phyloP scores from a whole-genome alignment of 2,113 vertebrate species.

The Empidonax alnorum region DNA sequence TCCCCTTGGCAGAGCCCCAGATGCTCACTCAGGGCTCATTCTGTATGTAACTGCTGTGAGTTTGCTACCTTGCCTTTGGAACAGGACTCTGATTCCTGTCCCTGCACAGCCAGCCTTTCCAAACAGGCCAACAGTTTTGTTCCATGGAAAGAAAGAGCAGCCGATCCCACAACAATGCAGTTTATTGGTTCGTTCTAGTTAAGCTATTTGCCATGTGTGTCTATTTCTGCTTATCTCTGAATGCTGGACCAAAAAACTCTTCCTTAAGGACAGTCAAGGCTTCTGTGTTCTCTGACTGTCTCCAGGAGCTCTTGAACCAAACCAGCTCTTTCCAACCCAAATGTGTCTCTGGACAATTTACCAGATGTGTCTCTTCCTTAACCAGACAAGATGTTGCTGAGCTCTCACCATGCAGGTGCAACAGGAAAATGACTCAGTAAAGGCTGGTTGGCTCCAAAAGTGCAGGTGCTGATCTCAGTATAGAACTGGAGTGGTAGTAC shows the following conservation, averaged over 20 bases:
- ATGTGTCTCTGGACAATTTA: neutral
- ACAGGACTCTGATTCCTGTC: neutral
- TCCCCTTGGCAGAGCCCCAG: slow-evolving; percentile 3
- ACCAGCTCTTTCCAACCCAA: neutral
- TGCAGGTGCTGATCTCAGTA: neutral
- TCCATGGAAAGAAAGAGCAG: slow-evolving; percentile 49
- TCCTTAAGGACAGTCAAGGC: neutral
- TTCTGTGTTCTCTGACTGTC: neutral
- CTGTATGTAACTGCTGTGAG: neutral
- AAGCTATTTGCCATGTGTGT: slow-evolving; percentile 33
- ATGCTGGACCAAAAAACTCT: neutral
- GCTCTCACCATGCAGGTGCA: neutral
- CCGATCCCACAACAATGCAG: slow-evolving; percentile 14
- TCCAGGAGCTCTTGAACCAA: neutral
- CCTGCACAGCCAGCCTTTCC: neutral
- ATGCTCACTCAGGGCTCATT: neutral
- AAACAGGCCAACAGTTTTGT: slow-evolving; percentile 11
- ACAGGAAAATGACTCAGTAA: neutral
- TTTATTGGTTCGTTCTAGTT: slow-evolving; percentile 4
- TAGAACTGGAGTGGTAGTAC: neutral
- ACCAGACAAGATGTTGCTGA: neutral
- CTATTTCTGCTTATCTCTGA: slow-evolving; percentile 29
- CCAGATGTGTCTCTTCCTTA: neutral
- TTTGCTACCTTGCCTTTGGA: slow-evolving; percentile 49
- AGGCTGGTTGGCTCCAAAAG: neutral